Evolutionary conservation across 2,113 vertebrate species (phyloP), one percentile per base, ranked within the genome.

Genomic region (Zingel zingel): DNA sequence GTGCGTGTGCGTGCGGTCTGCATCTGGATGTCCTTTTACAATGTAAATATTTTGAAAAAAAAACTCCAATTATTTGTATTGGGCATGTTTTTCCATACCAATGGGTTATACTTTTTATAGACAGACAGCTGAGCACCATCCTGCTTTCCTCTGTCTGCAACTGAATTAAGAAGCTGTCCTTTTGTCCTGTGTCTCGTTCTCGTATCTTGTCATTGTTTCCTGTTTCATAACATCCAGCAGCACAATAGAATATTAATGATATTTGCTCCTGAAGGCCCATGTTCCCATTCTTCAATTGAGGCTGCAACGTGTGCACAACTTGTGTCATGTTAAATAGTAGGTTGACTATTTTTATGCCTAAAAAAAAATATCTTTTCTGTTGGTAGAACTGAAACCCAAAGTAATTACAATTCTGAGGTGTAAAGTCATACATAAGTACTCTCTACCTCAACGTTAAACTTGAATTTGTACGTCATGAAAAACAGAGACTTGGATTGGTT

Each of bases 131-230:
- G 61, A 85, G 76, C 61, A 21, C 56, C 72, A 18, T 77, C 58
- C 61, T 3, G 27, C 25, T 73, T 15, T 6, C 23, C 36, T 73
- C 56, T 53, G 58, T 48, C 7, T 21, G 0, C 36, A 68, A 23
- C 59, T 81, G 75, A 78, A 84, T 89, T 64, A 77, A 74, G 84
- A 86, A 2, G 63, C 71, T 58, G 16, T 18, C 77, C 62, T 67
- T 82, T 9, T 10, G 36, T 39, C 8, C 39, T 81, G 43, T 67
- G 72, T 83, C 7, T 57, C 54, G 48, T 79, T 88, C 5, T 88
- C 5, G 45, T 66, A 61, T 78, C 63, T 80, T 79, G 18, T 77
- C 56, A 57, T 45, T 4, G 14, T 76, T 83, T 23, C 21, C 15
- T 16, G 33, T 48, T 74, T 68, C n/a, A 64, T 69, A 48, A 64